phyloP scores from a whole-genome alignment of 2,113 vertebrate genomes.

The Pyrgilauda ruficollis region DNA sequence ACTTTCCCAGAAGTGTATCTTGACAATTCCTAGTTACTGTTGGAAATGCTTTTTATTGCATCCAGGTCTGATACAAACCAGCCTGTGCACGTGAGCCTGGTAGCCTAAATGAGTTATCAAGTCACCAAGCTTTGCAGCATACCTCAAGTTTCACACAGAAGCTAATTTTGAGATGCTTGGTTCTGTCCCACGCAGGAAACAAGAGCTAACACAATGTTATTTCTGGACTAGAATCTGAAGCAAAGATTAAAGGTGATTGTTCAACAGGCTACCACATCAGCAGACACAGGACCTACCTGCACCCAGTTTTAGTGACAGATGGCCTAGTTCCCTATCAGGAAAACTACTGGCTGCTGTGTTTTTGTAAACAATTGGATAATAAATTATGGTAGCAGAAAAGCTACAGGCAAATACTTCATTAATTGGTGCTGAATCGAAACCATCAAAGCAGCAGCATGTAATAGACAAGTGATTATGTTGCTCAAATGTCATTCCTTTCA shows the following conservation, averaged over 20 bases:
- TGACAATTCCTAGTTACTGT: not conserved
- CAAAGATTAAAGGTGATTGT: not conserved
- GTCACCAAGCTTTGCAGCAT: not conserved
- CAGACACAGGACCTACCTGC: not conserved
- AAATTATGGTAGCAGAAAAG: not conserved
- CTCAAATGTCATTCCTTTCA: not conserved
- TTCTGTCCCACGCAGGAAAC: not conserved
- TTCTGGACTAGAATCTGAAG: not conserved
- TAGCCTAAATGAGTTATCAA: not conserved
- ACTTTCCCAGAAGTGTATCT: not conserved
- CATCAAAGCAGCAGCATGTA: constrained; percentile 6
- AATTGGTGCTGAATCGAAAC: not conserved
- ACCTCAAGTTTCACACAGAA: not conserved
- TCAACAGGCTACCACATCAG: not conserved
- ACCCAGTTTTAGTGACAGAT: not conserved
- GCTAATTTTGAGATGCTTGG: not conserved
- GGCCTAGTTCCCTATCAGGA: not conserved
- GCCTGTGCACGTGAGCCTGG: not conserved
- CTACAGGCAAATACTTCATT: not conserved
- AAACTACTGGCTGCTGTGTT: not conserved
- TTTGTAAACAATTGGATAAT: not conserved
- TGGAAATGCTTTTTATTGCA: not conserved
- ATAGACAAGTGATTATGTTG: not conserved
- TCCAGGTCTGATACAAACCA: not conserved
- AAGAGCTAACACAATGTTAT: not conserved